Evolutionary conservation across 2,797 vertebrate species (phyloP), one percentile per base, ranked within the genome.

Genomic region (Bradypodion ventrale): DNA sequence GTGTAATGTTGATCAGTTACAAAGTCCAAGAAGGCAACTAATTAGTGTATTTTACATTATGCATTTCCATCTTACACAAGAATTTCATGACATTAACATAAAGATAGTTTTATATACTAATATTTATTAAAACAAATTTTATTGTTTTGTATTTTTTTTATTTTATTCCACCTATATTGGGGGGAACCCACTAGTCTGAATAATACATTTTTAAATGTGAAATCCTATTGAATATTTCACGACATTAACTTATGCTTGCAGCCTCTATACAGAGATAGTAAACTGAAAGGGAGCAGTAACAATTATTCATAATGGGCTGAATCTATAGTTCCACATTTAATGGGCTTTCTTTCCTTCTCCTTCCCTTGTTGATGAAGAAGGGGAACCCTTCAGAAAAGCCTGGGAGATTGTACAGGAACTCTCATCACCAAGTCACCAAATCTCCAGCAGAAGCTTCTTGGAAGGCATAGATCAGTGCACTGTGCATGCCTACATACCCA

Each of bases 21-120:
- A 75, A 83, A 86, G 75, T 42, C 78, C 68, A 82, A 85, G 72
- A 90, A 86, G 75, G 63, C 70, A 88, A 90, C 91, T 65, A 90
- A 86, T 79, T 37, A 85, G 40, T 27, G 62, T 65, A 84, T 85
- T 88, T 59, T 37, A 59, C 68, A 87, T 75, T 10, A 7, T 42
- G 7, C 27, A 65, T 40, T 49, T 63, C 25, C 7, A 40, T 27
- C 29, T 78, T 78, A 65, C 15, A 46, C 13, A 29, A 21, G 7
- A 56, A 40, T 73, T 46, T 19, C 6, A 78, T 78, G 25, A 8
- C 29, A 27, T 62, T 25, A 72, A 72, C 37, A 44, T 46, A 27
- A 52, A 9, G 16, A n/a, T 49, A 29, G 10, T 65, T 74, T 37
- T 40, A 32, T 44, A 9, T 19, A 35, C 27, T 10, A 15, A 68